Evolutionary conservation across 2,888 invertebrate species (phyloP), one percentile per base, ranked within the genome.

Genomic region (Pyrrhosoma nymphula): DNA sequence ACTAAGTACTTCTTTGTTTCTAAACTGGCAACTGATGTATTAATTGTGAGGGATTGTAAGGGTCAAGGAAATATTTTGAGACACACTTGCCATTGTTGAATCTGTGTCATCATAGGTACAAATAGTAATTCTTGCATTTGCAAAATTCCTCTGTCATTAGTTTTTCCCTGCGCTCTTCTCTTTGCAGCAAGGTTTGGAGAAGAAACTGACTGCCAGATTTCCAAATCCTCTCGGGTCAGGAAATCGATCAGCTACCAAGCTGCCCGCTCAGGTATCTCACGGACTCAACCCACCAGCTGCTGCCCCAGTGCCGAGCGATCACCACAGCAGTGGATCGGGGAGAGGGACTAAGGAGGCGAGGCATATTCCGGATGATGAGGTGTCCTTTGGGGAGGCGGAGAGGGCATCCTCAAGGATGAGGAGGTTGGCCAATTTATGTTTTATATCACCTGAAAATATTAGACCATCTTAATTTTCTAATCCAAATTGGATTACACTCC

Each of bases 181-280:
- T 30, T 96, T 96, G 23, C 98, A 99, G 97, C 99, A 99, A 97
- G 98, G 98, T 97, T 98, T 99, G 96, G 99, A 99, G 96, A 98
- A 98, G 96, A 98, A 98, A 97, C 97, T 98, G 96, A 97, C 97
- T 23, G 97, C 98, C 96, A 97, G 98, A 96, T 97, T 98, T 97
- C 97, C 98, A 96, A 97, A 98, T 96, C 97, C 97, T 95, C 97
- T 97, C 96, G 96, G 96, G 82, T 26, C 95, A 16, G 56, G 39
- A 18, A 91, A 56, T 93, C 96, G 96, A 95, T 96, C 97, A 14
- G 90, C 96, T 82, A 95, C 96, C 55, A 96, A 96, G 88, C 82
- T 90, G 56, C 95, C 91, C 95, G 82, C 95, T 90, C 90, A 90
- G 75, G 96, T 95, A 95, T 96, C 96, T 96, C 96, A 96, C 96